Evolutionary conservation across 1,140 invertebrate species (phyloP).

Genomic region (Thalassaphorura encarpata): DNA sequence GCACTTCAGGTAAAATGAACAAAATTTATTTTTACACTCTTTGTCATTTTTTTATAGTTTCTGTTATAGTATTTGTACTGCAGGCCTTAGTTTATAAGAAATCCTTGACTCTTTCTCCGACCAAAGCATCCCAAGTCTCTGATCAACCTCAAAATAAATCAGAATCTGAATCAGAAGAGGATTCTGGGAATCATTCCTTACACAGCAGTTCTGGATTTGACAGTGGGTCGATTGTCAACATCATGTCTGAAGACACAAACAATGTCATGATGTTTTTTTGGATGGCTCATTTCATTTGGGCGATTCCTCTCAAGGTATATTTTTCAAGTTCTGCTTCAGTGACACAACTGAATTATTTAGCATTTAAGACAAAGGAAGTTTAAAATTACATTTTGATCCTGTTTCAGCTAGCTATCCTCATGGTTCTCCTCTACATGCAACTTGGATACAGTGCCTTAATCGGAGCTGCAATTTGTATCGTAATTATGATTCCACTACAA

Average conservation of each 20-base stretch:
- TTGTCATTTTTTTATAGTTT: neutral
- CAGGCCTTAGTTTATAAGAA: constrained; percentile 57
- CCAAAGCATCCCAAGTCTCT: constrained; percentile 5
- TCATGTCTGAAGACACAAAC: constrained; percentile 68
- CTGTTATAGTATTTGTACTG: constrained; percentile 31
- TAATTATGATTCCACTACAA: constrained; percentile 59
- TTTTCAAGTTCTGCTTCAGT: constrained; percentile 1
- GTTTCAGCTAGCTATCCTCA: constrained; percentile 56
- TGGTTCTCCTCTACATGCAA: constrained; percentile 63
- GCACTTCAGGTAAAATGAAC: constrained; percentile 68
- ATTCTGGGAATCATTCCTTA: neutral
- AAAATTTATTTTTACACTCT: no score
- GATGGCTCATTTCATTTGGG: constrained; percentile 76
- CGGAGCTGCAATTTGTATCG: constrained; percentile 56
- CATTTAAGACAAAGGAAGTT: neutral
- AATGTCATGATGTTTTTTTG: constrained; percentile 75
- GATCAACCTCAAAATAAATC: constrained; percentile 1
- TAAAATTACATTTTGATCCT: neutral
- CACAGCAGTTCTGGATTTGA: constrained; percentile 41
- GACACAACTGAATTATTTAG: neutral
- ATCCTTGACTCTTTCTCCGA: constrained; percentile 33
- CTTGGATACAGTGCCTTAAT: constrained; percentile 66
- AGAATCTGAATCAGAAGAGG: constrained; percentile 1
- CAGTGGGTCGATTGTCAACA: constrained; percentile 61
- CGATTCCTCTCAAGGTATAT: constrained; percentile 67